Evolutionary conservation across 1,140 invertebrate species (phyloP).

Genomic region (Conus betulinus): DNA sequence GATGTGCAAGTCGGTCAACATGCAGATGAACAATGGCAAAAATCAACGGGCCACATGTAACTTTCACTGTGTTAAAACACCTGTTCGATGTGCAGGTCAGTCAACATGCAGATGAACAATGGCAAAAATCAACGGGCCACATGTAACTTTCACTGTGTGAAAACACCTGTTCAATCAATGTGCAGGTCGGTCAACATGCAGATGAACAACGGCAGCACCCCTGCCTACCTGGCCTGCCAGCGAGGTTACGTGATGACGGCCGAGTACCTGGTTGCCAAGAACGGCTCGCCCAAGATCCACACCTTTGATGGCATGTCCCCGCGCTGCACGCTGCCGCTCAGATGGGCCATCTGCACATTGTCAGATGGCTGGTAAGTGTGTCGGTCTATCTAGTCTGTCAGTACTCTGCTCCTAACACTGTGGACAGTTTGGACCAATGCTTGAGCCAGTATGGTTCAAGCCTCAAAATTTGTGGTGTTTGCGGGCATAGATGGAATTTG

Average conservation of each 20-base stretch:
- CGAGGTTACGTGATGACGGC: constrained; percentile 90
- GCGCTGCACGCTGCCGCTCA: constrained; percentile 90
- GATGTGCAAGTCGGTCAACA: background rate
- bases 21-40: background rate
- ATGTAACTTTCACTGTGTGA: too few species aligned
- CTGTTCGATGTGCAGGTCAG: background rate
- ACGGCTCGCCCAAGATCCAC: constrained; percentile 85
- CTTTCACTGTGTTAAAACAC: too few species aligned
- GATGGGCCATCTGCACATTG: constrained; percentile 89
- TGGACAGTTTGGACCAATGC: too few species aligned
- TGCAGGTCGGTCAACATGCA: constrained; percentile 84
- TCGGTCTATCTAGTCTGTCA: too few species aligned
- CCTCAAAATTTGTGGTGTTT: too few species aligned
- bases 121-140: too few species aligned
- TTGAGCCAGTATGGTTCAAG: too few species aligned
- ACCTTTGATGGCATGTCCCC: constrained; percentile 92
- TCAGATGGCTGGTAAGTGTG: constrained; percentile 88
- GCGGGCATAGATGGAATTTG: too few species aligned
- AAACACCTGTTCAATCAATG: background rate
- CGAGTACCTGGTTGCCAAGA: constrained; percentile 87
- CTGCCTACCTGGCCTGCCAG: constrained; percentile 91
- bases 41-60: too few species aligned
- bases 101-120: background rate
- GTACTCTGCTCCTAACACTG: too few species aligned
- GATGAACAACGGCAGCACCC: constrained; percentile 92